Percentiles rank a stretch among this genome's conserved stretches.
These are phyloP conservation scores for Nicator chloris DNA, from an alignment of 2,113 vertebrate species.

Conservation along the genomic window DNA sequence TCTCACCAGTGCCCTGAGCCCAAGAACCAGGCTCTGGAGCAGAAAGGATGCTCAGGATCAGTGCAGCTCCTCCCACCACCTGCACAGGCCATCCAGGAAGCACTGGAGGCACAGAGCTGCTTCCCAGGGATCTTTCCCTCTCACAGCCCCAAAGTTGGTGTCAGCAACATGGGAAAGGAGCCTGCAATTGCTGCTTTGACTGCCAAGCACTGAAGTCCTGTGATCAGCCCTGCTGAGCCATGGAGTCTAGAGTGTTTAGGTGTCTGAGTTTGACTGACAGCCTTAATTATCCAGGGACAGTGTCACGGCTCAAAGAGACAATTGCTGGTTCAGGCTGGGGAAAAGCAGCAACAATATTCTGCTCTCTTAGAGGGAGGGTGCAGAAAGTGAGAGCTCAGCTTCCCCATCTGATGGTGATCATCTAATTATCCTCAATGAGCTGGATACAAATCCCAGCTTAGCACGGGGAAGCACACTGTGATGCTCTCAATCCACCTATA, in stretches of 20 bases:
- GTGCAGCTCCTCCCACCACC: not conserved
- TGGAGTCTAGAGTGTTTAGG: not conserved
- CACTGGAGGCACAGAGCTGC: not conserved
- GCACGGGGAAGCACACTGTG: not conserved
- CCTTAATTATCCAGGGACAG: slow-evolving; percentile 28
- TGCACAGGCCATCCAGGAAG: not conserved
- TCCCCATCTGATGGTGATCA: slow-evolving; percentile 11
- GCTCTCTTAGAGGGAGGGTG: not conserved
- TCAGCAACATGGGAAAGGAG: not conserved
- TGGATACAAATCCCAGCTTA: not conserved
- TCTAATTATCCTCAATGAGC: slow-evolving; percentile 17
- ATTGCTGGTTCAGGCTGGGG: not conserved
- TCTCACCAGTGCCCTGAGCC: not conserved
- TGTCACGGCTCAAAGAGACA: not conserved
- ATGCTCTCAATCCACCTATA: not conserved
- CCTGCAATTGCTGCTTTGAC: not conserved
- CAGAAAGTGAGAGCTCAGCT: slow-evolving; percentile 4
- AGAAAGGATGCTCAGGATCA: not conserved
- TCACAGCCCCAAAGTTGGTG: not conserved
- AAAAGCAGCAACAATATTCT: not conserved
- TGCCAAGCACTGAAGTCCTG: not conserved
- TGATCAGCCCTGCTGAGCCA: not conserved
- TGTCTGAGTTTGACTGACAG: slow-evolving; percentile 41
- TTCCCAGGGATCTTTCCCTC: not conserved
- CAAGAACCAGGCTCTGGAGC: not conserved